Base-by-base conservation (phyloP, 2,113 vertebrate species). In the Meleagris gallopavo region DNA sequence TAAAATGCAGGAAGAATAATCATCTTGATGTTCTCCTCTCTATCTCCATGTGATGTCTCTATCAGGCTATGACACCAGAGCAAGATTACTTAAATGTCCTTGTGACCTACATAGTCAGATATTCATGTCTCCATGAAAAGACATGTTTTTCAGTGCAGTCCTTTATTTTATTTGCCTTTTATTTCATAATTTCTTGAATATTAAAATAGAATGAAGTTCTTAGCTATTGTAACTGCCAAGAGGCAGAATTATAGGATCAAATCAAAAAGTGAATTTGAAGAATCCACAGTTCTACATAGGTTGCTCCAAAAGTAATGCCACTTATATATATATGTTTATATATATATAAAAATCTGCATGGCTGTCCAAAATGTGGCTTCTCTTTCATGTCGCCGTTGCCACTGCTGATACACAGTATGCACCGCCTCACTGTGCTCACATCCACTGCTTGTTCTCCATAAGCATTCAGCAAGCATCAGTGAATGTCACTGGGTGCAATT, bases 91-190 rank as follows among this genome's bases (percentile, higher is more conserved):
- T 50, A 38, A 65, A 57, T 46, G 8, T 43, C 20, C 48, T 71
- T 3, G 3, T 78, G 57, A 67, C 29, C 22, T 79, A 4, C 17
- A 20, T 20, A 24, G 3, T 70, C 10, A 83, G n/a, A 66, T 78
- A 21, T 17, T 86, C 0, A 0, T 58, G 11, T 81, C 58, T 29
- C 36, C 43, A 10, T 77, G 41, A 73, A 60, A 41, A 29, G 2
- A 34, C 11, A 32, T 15, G 13, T 84, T 86, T 81, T 74, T 45
- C 20, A 24, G 45, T 72, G 45, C 21, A 83, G 57, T 7, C 30
- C 50, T 73, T 86, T 52, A 65, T 73, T 61, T 52, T 48, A 46
- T 21, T 46, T 66, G 20, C 18, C 43, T 83, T 41, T 70, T 40
- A 14, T 83, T 79, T 83, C 24, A 43, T 3, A 2, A 5, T 41